Evolutionary conservation across 2,888 invertebrate species (phyloP), one percentile per base, ranked within the genome.

Genomic region (Pollenia labialis): DNA sequence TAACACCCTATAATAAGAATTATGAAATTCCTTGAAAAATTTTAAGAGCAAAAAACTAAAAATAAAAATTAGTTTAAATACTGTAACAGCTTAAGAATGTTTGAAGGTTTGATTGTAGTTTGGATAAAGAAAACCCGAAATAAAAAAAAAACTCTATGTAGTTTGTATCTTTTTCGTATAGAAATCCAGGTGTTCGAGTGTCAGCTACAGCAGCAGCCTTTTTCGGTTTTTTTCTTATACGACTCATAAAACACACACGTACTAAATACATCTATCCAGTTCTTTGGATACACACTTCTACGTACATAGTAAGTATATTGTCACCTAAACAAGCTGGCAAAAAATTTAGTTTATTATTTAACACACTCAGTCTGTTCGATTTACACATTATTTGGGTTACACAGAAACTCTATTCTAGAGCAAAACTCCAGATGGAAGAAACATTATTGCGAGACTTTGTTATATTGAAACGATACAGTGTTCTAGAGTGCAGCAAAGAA

Each of bases 111-210:
- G 81, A 81, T 84, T 84, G 76, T 77, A 54, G 54, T 64, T 56
- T 80, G 84, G 79, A 85, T 85, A 85, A 77, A 80, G 68, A 71
- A 77, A 83, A 58, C 62, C 23, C 42, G 50, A 68, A 69, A 72
- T 8, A 52, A 40, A 6, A 54, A 32, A 50, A 68, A 52, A 7
- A 66, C n/a, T 52, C n/a, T 62, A 32, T 14, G 46, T 58, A 69
- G 71, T 72, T 76, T 52, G 32, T 83, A n/a, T 75, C n/a, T 46
- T 76, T 76, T 74, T 60, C 64, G 42, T 54, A 54, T 46, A 60
- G 23, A 81, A 81, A 87, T 81, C 87, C 87, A 87, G 87, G 87
- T 87, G 87, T 87, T 87, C 87, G 76, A 64, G 58, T 52, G 60
- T 75, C 40, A 69, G 72, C 23, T 80, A 80, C 77, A 56, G 68